phyloP scores from a whole-genome alignment of 2,113 vertebrate species.

The Protomyctophum bolini region DNA sequence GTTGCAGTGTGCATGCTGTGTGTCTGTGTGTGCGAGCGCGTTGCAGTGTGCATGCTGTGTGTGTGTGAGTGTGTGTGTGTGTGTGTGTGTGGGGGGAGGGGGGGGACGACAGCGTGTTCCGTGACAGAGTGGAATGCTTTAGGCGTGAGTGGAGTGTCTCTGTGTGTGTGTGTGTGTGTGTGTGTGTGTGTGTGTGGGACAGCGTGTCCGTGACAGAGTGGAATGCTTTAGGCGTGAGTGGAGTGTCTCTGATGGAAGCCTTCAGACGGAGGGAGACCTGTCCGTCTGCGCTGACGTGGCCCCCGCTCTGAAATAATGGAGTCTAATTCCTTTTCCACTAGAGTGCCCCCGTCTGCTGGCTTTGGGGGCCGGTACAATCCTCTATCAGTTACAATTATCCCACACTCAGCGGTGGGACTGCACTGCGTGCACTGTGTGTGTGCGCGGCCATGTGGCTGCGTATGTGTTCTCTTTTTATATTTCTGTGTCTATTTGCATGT shows the following conservation, averaged over 20 bases:
- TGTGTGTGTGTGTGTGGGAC: neutral
- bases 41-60: too few species aligned
- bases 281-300: slow-evolving; percentile 19
- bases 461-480: neutral
- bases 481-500: too few species aligned
- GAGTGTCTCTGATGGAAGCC: slow-evolving; percentile 5
- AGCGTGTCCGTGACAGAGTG: slow-evolving; percentile 12
- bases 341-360: slow-evolving; percentile 69
- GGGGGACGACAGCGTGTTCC: neutral
- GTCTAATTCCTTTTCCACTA: slow-evolving; percentile 70
- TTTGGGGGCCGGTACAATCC: slow-evolving; percentile 64
- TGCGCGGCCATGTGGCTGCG: neutral
- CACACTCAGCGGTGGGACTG: slow-evolving; percentile 38
- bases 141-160: slow-evolving; percentile 17
- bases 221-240: slow-evolving; percentile 13
- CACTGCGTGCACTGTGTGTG: slow-evolving; percentile 28
- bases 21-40: too few species aligned
- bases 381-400: slow-evolving; percentile 72
- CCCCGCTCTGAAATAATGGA: slow-evolving; percentile 64
- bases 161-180: neutral
- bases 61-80: neutral
- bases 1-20: too few species aligned
- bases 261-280: slow-evolving; percentile 4
- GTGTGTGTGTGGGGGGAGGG: neutral
- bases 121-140: slow-evolving; percentile 15